Evolutionary conservation across 2,797 vertebrate species (phyloP), one percentile per base, ranked within the genome.

Genomic region (Sciurus carolinensis): DNA sequence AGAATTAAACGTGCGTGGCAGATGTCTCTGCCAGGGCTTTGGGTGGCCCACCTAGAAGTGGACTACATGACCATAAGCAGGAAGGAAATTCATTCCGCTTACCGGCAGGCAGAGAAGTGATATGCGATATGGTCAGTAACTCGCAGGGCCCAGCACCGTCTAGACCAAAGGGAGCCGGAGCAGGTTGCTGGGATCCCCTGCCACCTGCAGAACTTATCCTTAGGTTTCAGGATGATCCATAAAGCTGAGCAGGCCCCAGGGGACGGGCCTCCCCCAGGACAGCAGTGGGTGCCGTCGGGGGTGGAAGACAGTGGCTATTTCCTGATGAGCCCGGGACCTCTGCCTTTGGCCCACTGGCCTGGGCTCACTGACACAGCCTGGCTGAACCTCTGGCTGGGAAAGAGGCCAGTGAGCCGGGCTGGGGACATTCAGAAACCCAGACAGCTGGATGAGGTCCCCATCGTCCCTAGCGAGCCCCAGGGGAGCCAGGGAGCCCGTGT

Each of bases 321-420:
- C 14, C 44, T n/a, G 47, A 36, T 76, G 30, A 22, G 39, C 54
- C 13, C 14, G 22, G 71, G 22, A 57, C 47, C 24, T 93, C 5
- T 11, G 7, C 3, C 5, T 72, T 62, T 24, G 47, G 33, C 33
- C 15, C 54, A 11, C 9, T 64, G 72, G 24, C 30, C 4, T 30
- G 28, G n/a, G 26, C n/a, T 91, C 39, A 1, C 1, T 33, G 5
- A 20, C 1, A 3, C 9, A 67, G 47, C 52, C 14, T 44, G 8
- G 0, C 7, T 44, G 66, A 24, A 36, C 7, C 20, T 33, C 2
- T 57, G 8, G 9, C 15, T 54, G 0, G 1, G 3, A 6, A 24
- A 86, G 18, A 72, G 54, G 20, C 6, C 62, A 28, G 52, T 47
- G 28, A 7, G 10, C 1, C 13, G n/a, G 42, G 30, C 2, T 67